A percentile compares a stretch with the other conserved stretches of the same genome.
phyloP scores from a whole-genome alignment of 2,113 vertebrate genomes.

The Indicator maculatus region DNA sequence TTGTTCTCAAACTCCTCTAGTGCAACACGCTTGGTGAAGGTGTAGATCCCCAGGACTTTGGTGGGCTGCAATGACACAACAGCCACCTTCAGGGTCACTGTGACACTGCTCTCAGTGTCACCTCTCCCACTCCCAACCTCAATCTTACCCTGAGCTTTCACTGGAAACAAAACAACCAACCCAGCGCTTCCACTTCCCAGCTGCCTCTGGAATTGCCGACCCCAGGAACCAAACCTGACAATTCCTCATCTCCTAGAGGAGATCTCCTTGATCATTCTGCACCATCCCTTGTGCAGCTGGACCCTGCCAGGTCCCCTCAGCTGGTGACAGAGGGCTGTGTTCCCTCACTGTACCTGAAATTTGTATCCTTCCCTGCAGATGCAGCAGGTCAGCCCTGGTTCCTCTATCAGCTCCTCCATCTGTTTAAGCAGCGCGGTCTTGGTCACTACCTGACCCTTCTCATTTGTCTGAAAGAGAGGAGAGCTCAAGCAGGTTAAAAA shows the following conservation, averaged over 20 bases:
- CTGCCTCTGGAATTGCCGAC: not conserved
- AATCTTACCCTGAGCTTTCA: not conserved
- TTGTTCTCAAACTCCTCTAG: constrained; percentile 97
- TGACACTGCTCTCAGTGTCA: not conserved
- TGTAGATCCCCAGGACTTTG: constrained; percentile 97
- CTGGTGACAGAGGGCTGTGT: not conserved
- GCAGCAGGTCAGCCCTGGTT: constrained; percentile 96
- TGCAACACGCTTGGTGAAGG: constrained; percentile 95
- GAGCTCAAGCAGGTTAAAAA: not conserved
- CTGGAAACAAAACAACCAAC: not conserved
- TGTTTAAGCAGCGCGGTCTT: constrained; percentile 96
- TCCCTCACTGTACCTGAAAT: constrained; percentile 85
- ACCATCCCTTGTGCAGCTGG: not conserved
- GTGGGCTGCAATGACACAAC: constrained; percentile 82
- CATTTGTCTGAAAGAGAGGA: constrained; percentile 86
- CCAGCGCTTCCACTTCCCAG: not conserved
- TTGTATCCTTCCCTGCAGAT: constrained; percentile 99
- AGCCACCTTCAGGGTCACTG: not conserved
- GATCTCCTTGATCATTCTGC: not conserved
- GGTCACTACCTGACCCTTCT: constrained; percentile 98
- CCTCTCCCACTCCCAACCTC: not conserved
- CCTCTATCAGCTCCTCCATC: constrained; percentile 99
- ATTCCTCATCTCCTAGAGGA: not conserved
- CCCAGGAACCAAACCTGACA: not conserved
- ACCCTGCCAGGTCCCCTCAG: not conserved